phyloP scores from a whole-genome alignment of 2,113 vertebrate genomes.

The Microcebus griseorufus region DNA sequence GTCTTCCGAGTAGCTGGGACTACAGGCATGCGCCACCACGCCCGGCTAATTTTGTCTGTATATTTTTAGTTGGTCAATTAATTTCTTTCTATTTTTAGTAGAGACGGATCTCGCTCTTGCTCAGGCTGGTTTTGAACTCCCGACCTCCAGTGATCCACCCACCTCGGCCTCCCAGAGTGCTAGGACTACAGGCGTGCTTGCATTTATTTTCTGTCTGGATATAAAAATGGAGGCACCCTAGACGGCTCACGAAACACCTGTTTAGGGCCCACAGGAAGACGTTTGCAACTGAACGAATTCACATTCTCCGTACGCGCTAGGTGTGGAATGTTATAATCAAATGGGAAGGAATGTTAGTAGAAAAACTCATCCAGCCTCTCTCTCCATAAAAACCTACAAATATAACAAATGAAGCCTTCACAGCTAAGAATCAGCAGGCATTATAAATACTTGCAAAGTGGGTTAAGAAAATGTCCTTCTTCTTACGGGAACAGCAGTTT shows the following conservation, averaged over 20 bases:
- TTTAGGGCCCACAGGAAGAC: background rate
- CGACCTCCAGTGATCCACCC: too few relatives aligned
- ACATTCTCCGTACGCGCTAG: background rate
- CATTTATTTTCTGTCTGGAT: background rate
- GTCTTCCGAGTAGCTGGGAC: too few relatives aligned
- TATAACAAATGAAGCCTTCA: slow-evolving; percentile 69
- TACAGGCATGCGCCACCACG: too few relatives aligned
- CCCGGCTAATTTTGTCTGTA: too few relatives aligned
- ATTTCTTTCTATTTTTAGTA: too few relatives aligned
- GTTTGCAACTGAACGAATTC: slow-evolving; percentile 15
- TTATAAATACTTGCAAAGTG: slow-evolving; percentile 67
- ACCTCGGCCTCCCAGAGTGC: too few relatives aligned
- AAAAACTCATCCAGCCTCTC: slow-evolving; percentile 36
- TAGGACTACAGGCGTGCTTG: background rate
- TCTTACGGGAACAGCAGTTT: slow-evolving; percentile 54
- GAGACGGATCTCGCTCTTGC: too few relatives aligned
- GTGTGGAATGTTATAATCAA: slow-evolving; percentile 31
- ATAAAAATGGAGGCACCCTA: background rate
- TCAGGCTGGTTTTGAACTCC: too few relatives aligned
- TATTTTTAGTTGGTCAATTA: too few relatives aligned
- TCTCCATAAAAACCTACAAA: slow-evolving; percentile 65
- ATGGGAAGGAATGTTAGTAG: background rate
- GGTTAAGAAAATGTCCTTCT: slow-evolving; percentile 75
- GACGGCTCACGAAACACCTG: background rate
- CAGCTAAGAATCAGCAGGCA: slow-evolving; percentile 69